Evolutionary conservation across 1,140 invertebrate species (phyloP), one percentile per base, ranked within the genome.

Genomic region (Papilio glaucus): DNA sequence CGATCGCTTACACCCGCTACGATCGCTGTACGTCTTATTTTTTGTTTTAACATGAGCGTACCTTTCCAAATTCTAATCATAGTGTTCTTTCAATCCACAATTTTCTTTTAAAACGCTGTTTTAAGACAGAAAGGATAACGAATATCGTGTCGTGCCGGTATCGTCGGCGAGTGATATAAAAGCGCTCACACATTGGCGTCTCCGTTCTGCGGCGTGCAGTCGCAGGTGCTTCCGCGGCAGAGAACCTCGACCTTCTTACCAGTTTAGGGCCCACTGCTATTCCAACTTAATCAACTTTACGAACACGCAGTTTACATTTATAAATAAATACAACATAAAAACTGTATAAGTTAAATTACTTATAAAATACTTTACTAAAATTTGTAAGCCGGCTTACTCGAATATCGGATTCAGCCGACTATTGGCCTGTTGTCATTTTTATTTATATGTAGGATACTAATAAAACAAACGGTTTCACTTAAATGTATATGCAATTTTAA

Each of bases 221-320:
- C 49, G 53, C 74, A 73, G 75, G 75, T 75, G 80, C 80, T 79
- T 79, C 75, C 77, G 77, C 75, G 75, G 65, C 61, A 18, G n/a
- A 33, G 37, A 65, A 39, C 15, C 62, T 57, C 49, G 49, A 57
- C 49, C 49, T 57, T 57, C 49, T 57, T 57, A 57, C 49, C 21
- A 57, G 8, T 57, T 57, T 57, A 57, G 21, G 49, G 4, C 9
- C 21, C 9, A 57, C 24, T 57, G 49, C 49, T 57, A 10, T 57
- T 57, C 24, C 9, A 26, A 57, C 21, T 24, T 49, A 49, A 49
- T 8, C n/a, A 15, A 57, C 21, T 33, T 33, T 12, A 53, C n/a
- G 24, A 24, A 57, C 21, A 57, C 49, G 49, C 21, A 57, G 9
- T 12, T 26, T 49, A 49, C 7, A 42, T 42, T 42, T 15, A 45